Percentiles rank a stretch among this genome's conserved stretches.
Conservation (phyloP, 2,113 vertebrate genomes). For the Tenrec ecaudatus region DNA sequence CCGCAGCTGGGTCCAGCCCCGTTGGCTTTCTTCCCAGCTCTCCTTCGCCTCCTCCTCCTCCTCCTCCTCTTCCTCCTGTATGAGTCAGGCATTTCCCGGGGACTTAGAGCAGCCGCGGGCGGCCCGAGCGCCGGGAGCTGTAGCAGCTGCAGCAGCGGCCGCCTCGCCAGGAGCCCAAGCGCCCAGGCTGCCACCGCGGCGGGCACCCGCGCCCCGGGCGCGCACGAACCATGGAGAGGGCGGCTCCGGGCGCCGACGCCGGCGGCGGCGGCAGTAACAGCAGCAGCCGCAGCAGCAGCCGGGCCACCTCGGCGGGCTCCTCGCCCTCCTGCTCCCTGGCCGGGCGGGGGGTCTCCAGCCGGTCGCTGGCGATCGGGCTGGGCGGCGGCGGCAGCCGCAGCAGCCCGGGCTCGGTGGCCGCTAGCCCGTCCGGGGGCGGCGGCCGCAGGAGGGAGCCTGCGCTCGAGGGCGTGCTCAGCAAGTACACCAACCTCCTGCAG, state of each 20-base stretch:
- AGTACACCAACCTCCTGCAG: constrained; percentile 98
- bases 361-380: constrained; percentile 75
- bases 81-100: constrained; percentile 85
- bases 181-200: constrained; percentile 49
- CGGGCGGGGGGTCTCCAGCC: constrained; percentile 79
- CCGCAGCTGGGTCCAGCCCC: constrained; percentile 69
- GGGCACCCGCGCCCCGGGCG: constrained; percentile 60
- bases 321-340: constrained; percentile 81
- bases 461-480: constrained; percentile 95
- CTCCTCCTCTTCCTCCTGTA: constrained; percentile 77
- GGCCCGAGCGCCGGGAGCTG: constrained; percentile 68
- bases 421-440: constrained; percentile 85
- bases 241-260: constrained; percentile 71
- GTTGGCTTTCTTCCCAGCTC: constrained; percentile 69
- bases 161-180: not conserved
- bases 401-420: constrained; percentile 89
- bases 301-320: constrained; percentile 86
- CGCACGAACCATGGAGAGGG: constrained; percentile 84
- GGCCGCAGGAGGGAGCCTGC: constrained; percentile 85
- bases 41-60: constrained; percentile 61
- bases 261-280: constrained; percentile 85
- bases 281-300: constrained; percentile 84
- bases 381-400: constrained; percentile 83
- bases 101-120: constrained; percentile 66
- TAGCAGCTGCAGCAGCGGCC: not conserved